Conservation (phyloP, 2,797 vertebrate species). For the Micrastur ruficollis region DNA sequence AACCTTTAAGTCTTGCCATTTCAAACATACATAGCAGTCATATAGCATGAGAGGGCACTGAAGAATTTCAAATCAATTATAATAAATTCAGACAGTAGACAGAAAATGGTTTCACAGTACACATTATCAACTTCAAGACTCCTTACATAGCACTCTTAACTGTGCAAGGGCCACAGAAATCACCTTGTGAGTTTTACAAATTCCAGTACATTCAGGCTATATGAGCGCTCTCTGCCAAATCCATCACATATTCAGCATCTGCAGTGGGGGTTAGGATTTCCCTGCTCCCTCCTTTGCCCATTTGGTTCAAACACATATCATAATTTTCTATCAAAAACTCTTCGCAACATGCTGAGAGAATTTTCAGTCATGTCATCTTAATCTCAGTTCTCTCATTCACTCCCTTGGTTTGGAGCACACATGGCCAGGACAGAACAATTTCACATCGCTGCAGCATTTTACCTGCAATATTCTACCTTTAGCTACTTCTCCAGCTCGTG, state of each 20-base stretch:
- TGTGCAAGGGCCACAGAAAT: background rate
- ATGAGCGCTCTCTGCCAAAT: background rate
- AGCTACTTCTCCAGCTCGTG: background rate
- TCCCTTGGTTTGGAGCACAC: background rate
- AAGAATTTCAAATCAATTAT: slow-evolving; percentile 23
- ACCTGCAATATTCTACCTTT: background rate
- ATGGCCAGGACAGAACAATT: background rate
- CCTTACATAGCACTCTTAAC: background rate
- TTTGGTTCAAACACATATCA: background rate
- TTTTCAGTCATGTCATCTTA: background rate
- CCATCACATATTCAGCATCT: background rate
- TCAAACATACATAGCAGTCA: slow-evolving; percentile 19
- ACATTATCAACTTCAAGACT: background rate
- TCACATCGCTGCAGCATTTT: background rate
- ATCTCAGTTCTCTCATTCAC: background rate
- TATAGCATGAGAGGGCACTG: background rate
- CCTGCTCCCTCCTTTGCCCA: background rate
- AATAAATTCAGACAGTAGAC: slow-evolving; percentile 6
- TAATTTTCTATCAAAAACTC: background rate
- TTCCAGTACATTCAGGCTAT: background rate
- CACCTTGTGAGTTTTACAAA: background rate
- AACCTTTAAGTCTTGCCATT: slow-evolving; percentile 51
- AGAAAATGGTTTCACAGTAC: slow-evolving; percentile 37
- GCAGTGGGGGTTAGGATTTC: background rate
- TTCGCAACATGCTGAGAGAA: background rate